Base-by-base conservation (phyloP, 35 echinoderm and acorn worm genomes). In the Anneissia japonica region DNA sequence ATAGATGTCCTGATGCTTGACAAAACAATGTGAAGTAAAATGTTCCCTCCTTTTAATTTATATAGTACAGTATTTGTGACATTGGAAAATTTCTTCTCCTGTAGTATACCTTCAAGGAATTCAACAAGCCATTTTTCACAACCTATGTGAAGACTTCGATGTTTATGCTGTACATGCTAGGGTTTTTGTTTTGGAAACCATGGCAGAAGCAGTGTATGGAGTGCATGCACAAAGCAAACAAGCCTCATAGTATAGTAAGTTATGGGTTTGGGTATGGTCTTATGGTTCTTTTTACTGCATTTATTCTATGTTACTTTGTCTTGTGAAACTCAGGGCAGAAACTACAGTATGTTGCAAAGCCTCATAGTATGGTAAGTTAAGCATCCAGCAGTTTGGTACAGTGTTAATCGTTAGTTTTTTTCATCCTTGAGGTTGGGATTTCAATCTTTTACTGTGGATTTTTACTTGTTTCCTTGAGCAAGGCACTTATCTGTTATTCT, bases 101-200 rank as follows among this genome's bases (percentile, higher is more conserved):
- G 11, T 74, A 99, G 96, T 86, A 88, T 21, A 99, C 94, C 28
- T 99, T 94, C 81, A 99, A 94, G 46, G 91, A 93, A 32, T 84
- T 88, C 39, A 77, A 91, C 89, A 99, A 94, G 87, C 96, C 96
- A 37, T 99, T 99, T 84, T 99, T 99, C 86, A 87, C 88, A 35
- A 99, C 96, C 10, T 99, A 99, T 81, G 74, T 99, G 32, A 93
- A 99, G 78, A 99, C 92, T 21, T 99, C 96, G 0, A 90, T 99
- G 80, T 99, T 99, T 43, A 99, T 99, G 96, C 86, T 99, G 26
- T 99, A 99, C 85, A 87, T 99, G 29, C 77, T 99, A 26, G 96
- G 96, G 3, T 99, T 99, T 45, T 39, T 99, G 10, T 99, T 99
- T 56, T 99, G 96, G 96, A 93, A 83, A 85, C 96, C 96, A 30